Percentiles rank a stretch among this genome's conserved stretches.
These are phyloP conservation scores for Aethes cnicana DNA, from an alignment of 2,888 invertebrate genomes.

Conservation along the genomic window DNA sequence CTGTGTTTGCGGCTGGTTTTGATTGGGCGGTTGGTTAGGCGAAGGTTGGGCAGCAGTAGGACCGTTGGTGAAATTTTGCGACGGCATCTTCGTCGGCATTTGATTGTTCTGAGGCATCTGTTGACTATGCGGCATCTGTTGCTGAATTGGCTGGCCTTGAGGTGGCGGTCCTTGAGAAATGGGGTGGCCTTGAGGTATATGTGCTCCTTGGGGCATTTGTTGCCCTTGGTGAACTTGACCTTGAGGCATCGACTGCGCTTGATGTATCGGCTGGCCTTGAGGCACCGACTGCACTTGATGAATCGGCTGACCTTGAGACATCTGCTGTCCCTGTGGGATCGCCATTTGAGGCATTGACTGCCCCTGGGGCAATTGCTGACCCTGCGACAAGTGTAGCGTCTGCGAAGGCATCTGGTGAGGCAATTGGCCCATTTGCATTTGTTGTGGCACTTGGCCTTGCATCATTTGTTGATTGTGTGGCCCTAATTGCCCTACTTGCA, in stretches of 20 bases:
- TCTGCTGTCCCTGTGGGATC: slow-evolving; percentile 41
- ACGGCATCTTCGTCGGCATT: slow-evolving; percentile 46
- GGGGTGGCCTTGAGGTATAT: slow-evolving; percentile 32
- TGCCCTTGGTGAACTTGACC: slow-evolving; percentile 41
- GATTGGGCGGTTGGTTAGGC: slow-evolving; percentile 37
- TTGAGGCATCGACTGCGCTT: slow-evolving; percentile 37
- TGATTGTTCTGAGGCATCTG: slow-evolving; percentile 41
- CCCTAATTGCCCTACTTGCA: slow-evolving; percentile 34
- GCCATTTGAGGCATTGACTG: slow-evolving; percentile 36
- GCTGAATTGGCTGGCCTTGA: slow-evolving; percentile 43
- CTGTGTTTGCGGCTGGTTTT: slow-evolving; percentile 35
- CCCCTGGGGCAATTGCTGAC: slow-evolving; percentile 42
- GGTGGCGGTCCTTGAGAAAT: slow-evolving; percentile 23
- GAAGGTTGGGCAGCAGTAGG: slow-evolving; percentile 43
- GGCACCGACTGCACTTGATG: slow-evolving; percentile 30
- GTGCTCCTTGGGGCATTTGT: too few species aligned
- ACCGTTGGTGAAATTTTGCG: slow-evolving; percentile 44
- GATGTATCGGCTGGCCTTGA: slow-evolving; percentile 44
- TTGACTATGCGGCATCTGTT: slow-evolving; percentile 12
- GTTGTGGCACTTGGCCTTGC: slow-evolving; percentile 40
- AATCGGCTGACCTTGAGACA: slow-evolving; percentile 33
- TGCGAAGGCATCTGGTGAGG: slow-evolving; percentile 44
- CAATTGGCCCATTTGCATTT: slow-evolving; percentile 41
- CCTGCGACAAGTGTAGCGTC: too few species aligned
- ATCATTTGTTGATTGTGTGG: slow-evolving; percentile 39